A percentile compares a stretch with the other conserved stretches of the same genome.
These are phyloP conservation scores for Helostoma temminkii DNA, from an alignment of 2,797 vertebrate genomes.

Conservation along the genomic window DNA sequence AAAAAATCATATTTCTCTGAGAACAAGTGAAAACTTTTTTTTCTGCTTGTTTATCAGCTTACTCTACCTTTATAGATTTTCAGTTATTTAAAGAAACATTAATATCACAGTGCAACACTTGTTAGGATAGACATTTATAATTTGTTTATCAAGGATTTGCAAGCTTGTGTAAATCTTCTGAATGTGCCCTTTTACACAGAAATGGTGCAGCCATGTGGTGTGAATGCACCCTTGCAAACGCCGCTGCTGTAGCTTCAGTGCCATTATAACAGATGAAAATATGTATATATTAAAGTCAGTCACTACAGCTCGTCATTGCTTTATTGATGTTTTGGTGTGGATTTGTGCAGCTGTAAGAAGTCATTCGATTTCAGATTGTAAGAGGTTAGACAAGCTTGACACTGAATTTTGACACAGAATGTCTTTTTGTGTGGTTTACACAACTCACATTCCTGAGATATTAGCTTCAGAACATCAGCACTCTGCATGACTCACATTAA, in stretches of 20 bases:
- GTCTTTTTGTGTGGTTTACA: slow-evolving; percentile 5
- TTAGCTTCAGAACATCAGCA: slow-evolving; percentile 3
- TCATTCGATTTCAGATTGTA: neutral
- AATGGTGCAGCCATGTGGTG: slow-evolving; percentile 41
- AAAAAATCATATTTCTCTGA: slow-evolving; percentile 11
- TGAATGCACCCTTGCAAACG: slow-evolving; percentile 45
- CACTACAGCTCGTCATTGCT: slow-evolving; percentile 42
- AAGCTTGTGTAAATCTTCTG: slow-evolving; percentile 42
- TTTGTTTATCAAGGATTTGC: slow-evolving; percentile 62
- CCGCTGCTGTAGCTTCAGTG: slow-evolving; percentile 69
- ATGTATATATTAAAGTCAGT: slow-evolving; percentile 80
- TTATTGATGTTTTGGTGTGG: slow-evolving; percentile 41
- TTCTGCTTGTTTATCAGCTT: slow-evolving; percentile 13
- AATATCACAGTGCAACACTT: slow-evolving; percentile 26
- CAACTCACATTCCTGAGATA: slow-evolving; percentile 19
- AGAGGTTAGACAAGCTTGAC: neutral
- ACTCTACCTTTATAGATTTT: slow-evolving; percentile 8
- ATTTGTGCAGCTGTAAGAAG: neutral
- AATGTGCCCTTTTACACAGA: slow-evolving; percentile 37
- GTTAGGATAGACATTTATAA: slow-evolving; percentile 34
- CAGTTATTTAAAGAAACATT: slow-evolving; percentile 14
- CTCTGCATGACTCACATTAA: slow-evolving; percentile 20
- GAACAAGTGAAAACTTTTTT: slow-evolving; percentile 12
- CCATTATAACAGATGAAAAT: slow-evolving; percentile 67
- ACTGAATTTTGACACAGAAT: slow-evolving; percentile 7